Evolutionary conservation across 1,140 invertebrate genomes (phyloP).

Genomic region (Meloidogyne floridensis): DNA sequence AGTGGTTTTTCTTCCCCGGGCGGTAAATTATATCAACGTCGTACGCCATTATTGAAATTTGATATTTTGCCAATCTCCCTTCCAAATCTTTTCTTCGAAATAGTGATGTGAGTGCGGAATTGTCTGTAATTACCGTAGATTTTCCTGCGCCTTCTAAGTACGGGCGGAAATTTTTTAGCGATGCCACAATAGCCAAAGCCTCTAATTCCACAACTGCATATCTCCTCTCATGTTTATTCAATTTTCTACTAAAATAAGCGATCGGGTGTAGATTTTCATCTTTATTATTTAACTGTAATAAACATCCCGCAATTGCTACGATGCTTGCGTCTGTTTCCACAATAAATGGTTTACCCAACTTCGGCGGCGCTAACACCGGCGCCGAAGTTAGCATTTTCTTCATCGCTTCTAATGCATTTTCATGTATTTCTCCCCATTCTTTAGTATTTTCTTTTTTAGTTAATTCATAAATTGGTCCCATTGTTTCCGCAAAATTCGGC

Average conservation of each 20-base stretch:
- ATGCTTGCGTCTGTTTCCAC: slow-evolving; percentile 34
- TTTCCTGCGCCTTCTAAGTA: slow-evolving; percentile 31
- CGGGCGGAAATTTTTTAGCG: slow-evolving; percentile 22
- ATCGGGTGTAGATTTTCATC: slow-evolving; percentile 19
- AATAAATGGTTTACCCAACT: slow-evolving; percentile 29
- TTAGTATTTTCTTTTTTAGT: slow-evolving; percentile 20
- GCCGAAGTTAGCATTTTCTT: slow-evolving; percentile 19
- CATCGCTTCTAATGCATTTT: slow-evolving; percentile 19
- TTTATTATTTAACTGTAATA: not conserved
- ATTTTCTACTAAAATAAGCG: slow-evolving; percentile 12
- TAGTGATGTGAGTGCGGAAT: slow-evolving; percentile 11
- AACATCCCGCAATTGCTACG: slow-evolving; percentile 3
- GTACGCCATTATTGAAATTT: slow-evolving; percentile 9
- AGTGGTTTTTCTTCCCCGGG: slow-evolving; percentile 1
- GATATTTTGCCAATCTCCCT: slow-evolving; percentile 27
- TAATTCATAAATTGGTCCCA: not conserved
- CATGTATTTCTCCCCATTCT: slow-evolving; percentile 11
- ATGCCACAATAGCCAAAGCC: slow-evolving; percentile 12
- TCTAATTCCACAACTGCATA: slow-evolving; percentile 32
- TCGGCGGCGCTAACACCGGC: slow-evolving; percentile 21
- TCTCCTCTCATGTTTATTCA: slow-evolving; percentile 32
- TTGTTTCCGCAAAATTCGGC: not conserved
- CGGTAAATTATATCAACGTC: slow-evolving; percentile 30
- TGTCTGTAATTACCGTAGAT: slow-evolving; percentile 24
- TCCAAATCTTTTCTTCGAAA: slow-evolving; percentile 22